A percentile compares a stretch with the other conserved stretches of the same genome.
phyloP scores from a whole-genome alignment of 2,797 vertebrate genomes.

The Glossophaga mutica region DNA sequence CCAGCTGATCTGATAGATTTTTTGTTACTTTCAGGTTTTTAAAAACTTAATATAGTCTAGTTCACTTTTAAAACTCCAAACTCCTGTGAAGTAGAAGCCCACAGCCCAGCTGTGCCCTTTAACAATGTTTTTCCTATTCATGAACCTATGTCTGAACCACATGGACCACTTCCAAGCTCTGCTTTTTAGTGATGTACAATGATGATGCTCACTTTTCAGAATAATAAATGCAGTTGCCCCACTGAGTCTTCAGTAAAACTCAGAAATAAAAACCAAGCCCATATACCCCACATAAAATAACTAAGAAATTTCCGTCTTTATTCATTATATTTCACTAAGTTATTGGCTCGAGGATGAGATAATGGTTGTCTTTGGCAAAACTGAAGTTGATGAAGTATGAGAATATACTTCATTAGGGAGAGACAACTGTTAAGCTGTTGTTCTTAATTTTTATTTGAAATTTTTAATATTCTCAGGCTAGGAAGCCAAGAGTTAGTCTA shows the following conservation, averaged over 20 bases:
- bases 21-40: background rate
- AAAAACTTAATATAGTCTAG: background rate
- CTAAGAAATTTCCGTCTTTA: background rate
- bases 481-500: constrained; percentile 16
- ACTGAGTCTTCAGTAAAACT: background rate
- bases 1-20: background rate
- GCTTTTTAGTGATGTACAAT: background rate
- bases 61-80: constrained; percentile 11
- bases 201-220: background rate
- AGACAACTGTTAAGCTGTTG: background rate
- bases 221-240: background rate
- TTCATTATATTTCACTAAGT: background rate
- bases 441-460: constrained; percentile 39
- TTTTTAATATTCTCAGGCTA: background rate
- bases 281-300: background rate
- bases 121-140: background rate
- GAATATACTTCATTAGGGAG: constrained; percentile 10
- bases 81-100: background rate
- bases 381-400: constrained; percentile 4
- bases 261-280: background rate
- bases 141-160: background rate
- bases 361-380: background rate
- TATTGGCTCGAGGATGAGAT: background rate
- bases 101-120: background rate
- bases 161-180: background rate